Percentiles rank a stretch among this genome's conserved stretches.
phyloP scores from a whole-genome alignment of 2,888 invertebrate genomes.

The Limnephilus rhombicus region DNA sequence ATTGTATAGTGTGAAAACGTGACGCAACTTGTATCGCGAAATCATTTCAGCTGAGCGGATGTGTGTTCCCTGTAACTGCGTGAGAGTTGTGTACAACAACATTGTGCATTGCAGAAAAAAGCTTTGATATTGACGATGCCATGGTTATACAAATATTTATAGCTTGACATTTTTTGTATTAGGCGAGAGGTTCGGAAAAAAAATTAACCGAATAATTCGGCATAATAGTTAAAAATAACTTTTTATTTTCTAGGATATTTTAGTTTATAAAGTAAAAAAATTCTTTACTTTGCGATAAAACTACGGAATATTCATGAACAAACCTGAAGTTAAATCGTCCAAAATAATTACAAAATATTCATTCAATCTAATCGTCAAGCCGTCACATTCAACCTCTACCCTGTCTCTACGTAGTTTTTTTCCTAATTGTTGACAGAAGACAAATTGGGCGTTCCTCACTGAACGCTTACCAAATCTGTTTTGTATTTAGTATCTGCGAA shows the following conservation, averaged over 20 bases:
- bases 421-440: background rate
- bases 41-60: too few relatives aligned
- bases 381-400: background rate
- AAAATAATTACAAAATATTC: background rate
- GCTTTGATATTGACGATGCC: too few relatives aligned
- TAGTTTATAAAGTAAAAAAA: too few relatives aligned
- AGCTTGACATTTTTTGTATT: background rate
- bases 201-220: background rate
- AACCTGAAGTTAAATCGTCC: background rate
- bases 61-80: too few relatives aligned
- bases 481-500: background rate
- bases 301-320: background rate
- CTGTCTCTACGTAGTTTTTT: background rate
- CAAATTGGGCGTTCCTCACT: background rate
- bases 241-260: background rate
- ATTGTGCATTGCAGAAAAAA: too few relatives aligned
- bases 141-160: background rate
- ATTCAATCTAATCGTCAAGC: background rate
- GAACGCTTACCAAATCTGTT: background rate
- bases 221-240: background rate
- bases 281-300: too few relatives aligned
- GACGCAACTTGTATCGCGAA: too few relatives aligned
- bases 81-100: too few relatives aligned
- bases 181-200: background rate
- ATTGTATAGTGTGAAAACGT: too few relatives aligned